Conservation (phyloP, 2,113 vertebrate species). For the Callionymus lyra region DNA sequence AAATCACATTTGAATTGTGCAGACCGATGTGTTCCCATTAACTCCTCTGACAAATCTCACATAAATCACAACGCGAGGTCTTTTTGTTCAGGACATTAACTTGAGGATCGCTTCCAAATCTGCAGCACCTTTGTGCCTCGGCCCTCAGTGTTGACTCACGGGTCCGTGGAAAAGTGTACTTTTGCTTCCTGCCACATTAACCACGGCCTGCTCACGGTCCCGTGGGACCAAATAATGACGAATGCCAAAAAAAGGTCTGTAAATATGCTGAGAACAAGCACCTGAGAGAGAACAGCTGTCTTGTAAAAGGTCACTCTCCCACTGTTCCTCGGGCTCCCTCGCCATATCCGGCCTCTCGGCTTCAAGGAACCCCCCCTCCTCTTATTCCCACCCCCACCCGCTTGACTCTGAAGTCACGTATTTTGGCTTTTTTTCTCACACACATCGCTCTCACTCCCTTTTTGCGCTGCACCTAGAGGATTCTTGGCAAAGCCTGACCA, state of each 20-base stretch:
- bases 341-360: constrained; percentile 46
- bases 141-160: constrained; percentile 1
- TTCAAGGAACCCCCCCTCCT: constrained; percentile 16
- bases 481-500: constrained; percentile 81
- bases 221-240: constrained; percentile 81
- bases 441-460: constrained; percentile 43
- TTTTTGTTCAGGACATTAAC: background rate
- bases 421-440: constrained; percentile 51
- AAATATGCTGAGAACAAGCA: constrained; percentile 88
- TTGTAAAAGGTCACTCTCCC: constrained; percentile 77
- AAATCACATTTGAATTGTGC: no score
- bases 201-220: constrained; percentile 67
- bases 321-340: constrained; percentile 43
- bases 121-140: constrained; percentile 22
- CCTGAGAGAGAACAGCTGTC: constrained; percentile 97
- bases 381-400: constrained; percentile 65
- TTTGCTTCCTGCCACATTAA: constrained; percentile 71
- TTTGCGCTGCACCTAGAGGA: constrained; percentile 77
- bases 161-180: constrained; percentile 2
- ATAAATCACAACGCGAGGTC: no score
- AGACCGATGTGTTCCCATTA: no score
- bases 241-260: constrained; percentile 68
- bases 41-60: no score
- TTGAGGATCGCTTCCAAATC: background rate
- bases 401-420: constrained; percentile 75